phyloP scores from a whole-genome alignment of 92 coral and sea anemone species.

The Bergia sp. region DNA sequence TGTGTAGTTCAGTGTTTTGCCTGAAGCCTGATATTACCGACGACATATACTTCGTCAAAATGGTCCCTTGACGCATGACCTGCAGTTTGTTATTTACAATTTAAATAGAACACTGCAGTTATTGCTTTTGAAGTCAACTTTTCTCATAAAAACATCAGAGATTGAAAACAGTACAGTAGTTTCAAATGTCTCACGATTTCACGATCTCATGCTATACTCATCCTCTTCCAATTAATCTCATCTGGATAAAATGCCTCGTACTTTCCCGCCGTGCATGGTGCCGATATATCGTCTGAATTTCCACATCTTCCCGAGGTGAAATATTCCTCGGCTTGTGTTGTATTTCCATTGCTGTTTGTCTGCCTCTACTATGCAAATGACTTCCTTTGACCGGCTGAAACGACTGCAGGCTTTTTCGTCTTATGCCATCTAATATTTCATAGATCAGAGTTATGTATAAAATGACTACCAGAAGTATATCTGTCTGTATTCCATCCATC shows the following conservation, averaged over 20 bases:
- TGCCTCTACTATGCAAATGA: neutral
- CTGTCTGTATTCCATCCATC: conserved; percentile 70
- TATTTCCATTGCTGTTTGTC: conserved; percentile 1
- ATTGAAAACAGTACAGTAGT: neutral
- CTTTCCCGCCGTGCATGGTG: conserved; percentile 33
- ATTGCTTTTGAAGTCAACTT: neutral
- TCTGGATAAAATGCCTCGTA: conserved; percentile 65
- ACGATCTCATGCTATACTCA: neutral
- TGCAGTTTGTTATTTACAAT: neutral
- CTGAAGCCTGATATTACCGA: neutral
- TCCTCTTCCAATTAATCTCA: conserved; percentile 59
- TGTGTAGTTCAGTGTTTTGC: too few species aligned
- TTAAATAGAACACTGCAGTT: neutral
- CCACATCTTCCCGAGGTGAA: conserved; percentile 5
- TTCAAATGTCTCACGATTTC: neutral
- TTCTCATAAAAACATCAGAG: neutral
- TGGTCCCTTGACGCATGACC: neutral
- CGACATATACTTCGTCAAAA: neutral
- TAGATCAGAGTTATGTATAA: conserved; percentile 67
- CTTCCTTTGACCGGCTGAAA: conserved; percentile 33
- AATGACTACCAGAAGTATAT: conserved; percentile 56
- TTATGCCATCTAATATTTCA: conserved; percentile 57
- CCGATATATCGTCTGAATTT: neutral
- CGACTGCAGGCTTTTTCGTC: conserved; percentile 45
- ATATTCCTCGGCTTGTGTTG: conserved; percentile 18